phyloP scores from a whole-genome alignment of 2,888 invertebrate species.

The Stictocephala bisonia region DNA sequence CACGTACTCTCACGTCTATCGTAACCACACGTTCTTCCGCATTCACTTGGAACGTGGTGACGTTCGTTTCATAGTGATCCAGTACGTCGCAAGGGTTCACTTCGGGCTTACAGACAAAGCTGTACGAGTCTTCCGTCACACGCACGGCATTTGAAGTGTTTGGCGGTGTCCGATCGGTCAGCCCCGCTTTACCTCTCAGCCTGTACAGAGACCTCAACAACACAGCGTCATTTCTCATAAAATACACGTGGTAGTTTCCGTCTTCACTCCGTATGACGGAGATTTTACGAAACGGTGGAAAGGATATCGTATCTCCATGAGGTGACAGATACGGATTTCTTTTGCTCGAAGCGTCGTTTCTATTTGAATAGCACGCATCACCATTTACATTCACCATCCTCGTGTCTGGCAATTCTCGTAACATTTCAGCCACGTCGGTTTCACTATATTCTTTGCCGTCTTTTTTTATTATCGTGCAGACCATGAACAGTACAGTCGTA shows the following conservation, averaged over 20 bases:
- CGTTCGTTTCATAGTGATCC: not conserved
- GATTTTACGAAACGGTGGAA: not conserved
- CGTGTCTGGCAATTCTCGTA: too few relatives aligned
- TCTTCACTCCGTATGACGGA: not conserved
- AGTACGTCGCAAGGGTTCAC: not conserved
- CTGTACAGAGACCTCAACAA: not conserved
- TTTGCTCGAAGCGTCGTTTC: too few relatives aligned
- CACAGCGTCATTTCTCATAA: not conserved
- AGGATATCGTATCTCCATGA: not conserved
- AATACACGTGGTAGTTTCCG: constrained; percentile 14
- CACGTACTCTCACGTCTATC: not conserved
- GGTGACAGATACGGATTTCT: too few relatives aligned
- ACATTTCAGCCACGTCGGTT: not conserved
- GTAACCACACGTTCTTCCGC: not conserved
- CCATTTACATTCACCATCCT: too few relatives aligned
- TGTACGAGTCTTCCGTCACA: not conserved
- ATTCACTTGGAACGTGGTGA: not conserved
- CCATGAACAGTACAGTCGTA: not conserved
- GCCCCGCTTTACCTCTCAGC: too few relatives aligned
- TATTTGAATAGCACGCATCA: too few relatives aligned
- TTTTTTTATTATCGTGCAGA: not conserved
- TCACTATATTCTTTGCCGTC: not conserved
- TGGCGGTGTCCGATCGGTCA: too few relatives aligned
- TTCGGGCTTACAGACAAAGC: not conserved
- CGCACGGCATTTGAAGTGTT: not conserved